Evolutionary conservation across 2,888 invertebrate genomes (phyloP).

Genomic region (Rhodophaea formosa): DNA sequence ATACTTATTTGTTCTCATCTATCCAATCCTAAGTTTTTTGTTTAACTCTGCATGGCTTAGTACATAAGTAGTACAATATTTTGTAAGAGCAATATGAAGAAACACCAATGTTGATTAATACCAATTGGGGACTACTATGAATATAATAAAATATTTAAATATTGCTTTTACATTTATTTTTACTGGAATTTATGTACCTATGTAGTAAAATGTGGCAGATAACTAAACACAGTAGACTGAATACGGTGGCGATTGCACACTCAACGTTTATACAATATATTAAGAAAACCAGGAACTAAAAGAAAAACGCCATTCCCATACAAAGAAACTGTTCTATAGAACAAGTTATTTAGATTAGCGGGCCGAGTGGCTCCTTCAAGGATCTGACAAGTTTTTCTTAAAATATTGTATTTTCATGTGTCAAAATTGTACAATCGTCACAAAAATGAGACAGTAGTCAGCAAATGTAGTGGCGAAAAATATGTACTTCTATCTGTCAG

Average conservation of each 20-base stretch:
- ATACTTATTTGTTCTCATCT: neutral
- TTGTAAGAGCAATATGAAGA: constrained; percentile 36
- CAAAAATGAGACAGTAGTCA: neutral
- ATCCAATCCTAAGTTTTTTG: neutral
- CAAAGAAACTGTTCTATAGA: too few species aligned
- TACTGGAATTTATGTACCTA: too few species aligned
- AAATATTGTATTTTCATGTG: too few species aligned
- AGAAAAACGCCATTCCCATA: too few species aligned
- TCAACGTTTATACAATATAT: neutral
- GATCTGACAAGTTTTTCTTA: too few species aligned
- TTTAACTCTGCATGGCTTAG: neutral
- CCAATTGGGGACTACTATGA: too few species aligned
- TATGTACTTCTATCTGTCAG: neutral
- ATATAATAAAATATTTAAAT: neutral
- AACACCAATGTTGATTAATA: too few species aligned
- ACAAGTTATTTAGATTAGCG: too few species aligned
- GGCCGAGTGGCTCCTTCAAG: too few species aligned
- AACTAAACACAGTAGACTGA: neutral
- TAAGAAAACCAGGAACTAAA: too few species aligned
- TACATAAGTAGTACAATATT: constrained; percentile 20
- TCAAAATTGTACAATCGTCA: neutral
- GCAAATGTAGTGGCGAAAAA: neutral
- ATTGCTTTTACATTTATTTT: constrained; percentile 1
- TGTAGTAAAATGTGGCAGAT: too few species aligned
- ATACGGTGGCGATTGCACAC: neutral